phyloP scores from a whole-genome alignment of 92 coral and sea anemone genomes.

The Heliopora coerulea region DNA sequence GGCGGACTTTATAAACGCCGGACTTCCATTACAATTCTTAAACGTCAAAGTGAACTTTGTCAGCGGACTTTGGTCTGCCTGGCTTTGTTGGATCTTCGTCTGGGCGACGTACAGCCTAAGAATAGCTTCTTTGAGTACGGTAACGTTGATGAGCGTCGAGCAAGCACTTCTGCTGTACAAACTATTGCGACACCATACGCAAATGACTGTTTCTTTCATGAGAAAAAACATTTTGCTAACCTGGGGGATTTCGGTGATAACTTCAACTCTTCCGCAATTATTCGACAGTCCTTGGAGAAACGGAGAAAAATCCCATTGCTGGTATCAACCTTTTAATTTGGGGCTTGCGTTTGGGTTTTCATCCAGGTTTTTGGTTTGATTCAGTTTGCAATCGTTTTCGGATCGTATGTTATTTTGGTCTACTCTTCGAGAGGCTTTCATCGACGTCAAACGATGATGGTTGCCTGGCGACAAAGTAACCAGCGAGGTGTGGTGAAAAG shows the following conservation, averaged over 20 bases:
- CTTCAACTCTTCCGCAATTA: constrained; percentile 62
- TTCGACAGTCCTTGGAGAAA: constrained; percentile 63
- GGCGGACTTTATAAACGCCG: constrained; percentile 78
- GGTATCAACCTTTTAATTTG: constrained; percentile 23
- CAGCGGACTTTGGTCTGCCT: constrained; percentile 71
- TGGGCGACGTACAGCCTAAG: constrained; percentile 78
- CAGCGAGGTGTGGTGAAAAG: background rate
- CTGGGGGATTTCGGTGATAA: constrained; percentile 65
- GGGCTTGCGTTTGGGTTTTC: constrained; percentile 66
- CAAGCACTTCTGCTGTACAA: constrained; percentile 69
- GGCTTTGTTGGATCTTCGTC: constrained; percentile 69
- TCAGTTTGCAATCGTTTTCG: constrained; percentile 1
- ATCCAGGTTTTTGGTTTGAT: background rate
- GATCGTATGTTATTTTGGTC: constrained; percentile 73
- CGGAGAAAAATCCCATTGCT: background rate
- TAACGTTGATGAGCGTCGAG: constrained; percentile 82
- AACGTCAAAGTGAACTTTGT: constrained; percentile 71
- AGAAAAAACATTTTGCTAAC: constrained; percentile 53
- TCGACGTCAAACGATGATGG: constrained; percentile 76
- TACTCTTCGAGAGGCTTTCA: constrained; percentile 67
- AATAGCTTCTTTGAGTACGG: constrained; percentile 86
- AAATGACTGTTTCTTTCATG: constrained; percentile 62
- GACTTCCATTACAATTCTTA: constrained; percentile 68
- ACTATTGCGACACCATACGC: constrained; percentile 74
- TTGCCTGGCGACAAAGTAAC: constrained; percentile 39